Evolutionary conservation across 2,113 vertebrate species (phyloP).

Genomic region (Megatriorchis doriae): DNA sequence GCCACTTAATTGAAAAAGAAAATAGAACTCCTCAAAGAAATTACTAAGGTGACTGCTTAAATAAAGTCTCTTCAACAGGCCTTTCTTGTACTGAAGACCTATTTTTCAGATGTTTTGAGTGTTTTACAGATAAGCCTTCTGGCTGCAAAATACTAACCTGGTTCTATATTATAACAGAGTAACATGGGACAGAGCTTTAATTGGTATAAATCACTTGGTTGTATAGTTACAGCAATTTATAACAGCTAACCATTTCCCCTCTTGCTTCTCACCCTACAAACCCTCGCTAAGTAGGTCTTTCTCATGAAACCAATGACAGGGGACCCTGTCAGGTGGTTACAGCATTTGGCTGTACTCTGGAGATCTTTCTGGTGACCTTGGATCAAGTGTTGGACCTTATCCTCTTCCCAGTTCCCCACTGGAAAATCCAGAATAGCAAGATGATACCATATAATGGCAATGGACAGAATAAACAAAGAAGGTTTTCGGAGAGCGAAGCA

Average conservation of each 20-base stretch:
- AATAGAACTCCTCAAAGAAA: not conserved
- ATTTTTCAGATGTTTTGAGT: not conserved
- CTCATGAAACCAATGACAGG: not conserved
- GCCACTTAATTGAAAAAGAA: not conserved
- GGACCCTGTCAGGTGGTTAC: not conserved
- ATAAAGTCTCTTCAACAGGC: not conserved
- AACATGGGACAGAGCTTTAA: not conserved
- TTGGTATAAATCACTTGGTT: not conserved
- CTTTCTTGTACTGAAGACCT: not conserved
- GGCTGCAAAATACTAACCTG: not conserved
- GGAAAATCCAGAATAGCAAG: not conserved
- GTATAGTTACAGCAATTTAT: not conserved
- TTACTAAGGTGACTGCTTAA: not conserved
- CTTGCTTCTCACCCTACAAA: not conserved
- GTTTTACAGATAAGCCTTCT: not conserved
- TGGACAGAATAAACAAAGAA: not conserved
- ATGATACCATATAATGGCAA: not conserved
- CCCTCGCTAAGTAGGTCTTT: not conserved
- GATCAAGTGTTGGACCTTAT: not conserved
- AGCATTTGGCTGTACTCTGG: not conserved
- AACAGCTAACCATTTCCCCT: not conserved
- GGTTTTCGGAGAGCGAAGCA: not conserved
- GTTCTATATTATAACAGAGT: not conserved
- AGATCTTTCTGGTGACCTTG: not conserved
- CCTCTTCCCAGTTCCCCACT: not conserved